Evolutionary conservation across 2,113 vertebrate species (phyloP).

Genomic region (Trinectes maculatus): DNA sequence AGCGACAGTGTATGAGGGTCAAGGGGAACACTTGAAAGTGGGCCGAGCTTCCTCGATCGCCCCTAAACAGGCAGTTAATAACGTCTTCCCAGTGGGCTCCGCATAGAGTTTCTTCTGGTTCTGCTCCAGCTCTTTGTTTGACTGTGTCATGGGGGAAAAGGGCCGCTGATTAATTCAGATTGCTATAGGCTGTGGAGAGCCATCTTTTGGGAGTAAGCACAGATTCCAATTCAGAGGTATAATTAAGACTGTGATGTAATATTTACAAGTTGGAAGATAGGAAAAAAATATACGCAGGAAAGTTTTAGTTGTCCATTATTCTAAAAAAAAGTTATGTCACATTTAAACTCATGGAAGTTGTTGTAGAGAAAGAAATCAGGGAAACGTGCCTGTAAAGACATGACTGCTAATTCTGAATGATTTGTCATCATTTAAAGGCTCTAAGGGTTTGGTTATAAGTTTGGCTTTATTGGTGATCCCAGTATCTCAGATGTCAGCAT

Average conservation of each 20-base stretch:
- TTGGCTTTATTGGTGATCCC: no score
- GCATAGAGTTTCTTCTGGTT: conserved; percentile 29
- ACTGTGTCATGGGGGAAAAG: conserved; percentile 6
- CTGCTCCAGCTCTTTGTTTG: conserved; percentile 33
- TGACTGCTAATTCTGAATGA: no score
- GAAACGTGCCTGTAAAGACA: background rate
- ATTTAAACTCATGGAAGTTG: no score
- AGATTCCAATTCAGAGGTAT: conserved; percentile 14
- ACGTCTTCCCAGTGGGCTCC: conserved; percentile 56
- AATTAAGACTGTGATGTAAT: conserved; percentile 4
- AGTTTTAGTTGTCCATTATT: no score
- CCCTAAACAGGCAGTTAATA: conserved; percentile 64
- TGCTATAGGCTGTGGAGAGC: conserved; percentile 36
- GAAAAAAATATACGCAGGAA: no score
- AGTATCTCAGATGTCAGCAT: no score
- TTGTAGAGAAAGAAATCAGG: background rate
- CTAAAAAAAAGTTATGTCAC: no score
- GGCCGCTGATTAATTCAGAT: conserved; percentile 30
- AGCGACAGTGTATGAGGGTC: conserved; percentile 39
- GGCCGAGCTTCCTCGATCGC: conserved; percentile 42
- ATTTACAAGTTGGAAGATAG: conserved; percentile 3
- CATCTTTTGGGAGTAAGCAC: conserved; percentile 19
- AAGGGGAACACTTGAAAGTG: conserved; percentile 42
- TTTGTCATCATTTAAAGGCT: no score
- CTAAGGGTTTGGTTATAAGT: no score